Evolutionary conservation across 2,113 vertebrate genomes (phyloP).

Genomic region (Ctenodactylus gundi): DNA sequence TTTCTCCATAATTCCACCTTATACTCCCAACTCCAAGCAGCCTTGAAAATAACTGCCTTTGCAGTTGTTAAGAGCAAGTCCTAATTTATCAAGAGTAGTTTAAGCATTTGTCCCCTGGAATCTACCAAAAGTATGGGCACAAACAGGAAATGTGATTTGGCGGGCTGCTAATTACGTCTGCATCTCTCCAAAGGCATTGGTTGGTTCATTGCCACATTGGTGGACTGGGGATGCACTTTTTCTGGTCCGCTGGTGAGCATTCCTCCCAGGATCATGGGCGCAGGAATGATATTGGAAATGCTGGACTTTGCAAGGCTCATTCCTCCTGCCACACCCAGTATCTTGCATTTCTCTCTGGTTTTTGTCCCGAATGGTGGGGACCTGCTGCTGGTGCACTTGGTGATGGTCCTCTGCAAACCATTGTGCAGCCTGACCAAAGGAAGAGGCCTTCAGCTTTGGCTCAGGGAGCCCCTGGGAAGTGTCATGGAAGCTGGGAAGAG

Average conservation of each 20-base stretch:
- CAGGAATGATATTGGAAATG: neutral
- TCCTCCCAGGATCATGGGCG: neutral
- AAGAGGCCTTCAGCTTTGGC: neutral
- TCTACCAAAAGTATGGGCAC: neutral
- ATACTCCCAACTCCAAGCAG: neutral
- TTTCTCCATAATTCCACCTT: neutral
- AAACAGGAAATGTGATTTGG: neutral
- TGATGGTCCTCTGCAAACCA: rapidly evolving
- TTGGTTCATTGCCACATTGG: neutral
- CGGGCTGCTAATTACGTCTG: neutral
- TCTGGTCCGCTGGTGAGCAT: neutral
- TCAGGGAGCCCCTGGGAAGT: neutral
- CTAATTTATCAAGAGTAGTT: neutral
- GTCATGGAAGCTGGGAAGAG: rapidly evolving
- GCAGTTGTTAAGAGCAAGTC: neutral
- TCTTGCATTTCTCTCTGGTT: neutral
- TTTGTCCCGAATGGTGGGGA: neutral
- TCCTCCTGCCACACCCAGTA: neutral
- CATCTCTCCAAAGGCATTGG: neutral
- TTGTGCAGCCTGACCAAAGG: neutral
- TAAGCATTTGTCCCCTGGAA: neutral
- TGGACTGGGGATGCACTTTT: neutral
- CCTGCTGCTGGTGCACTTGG: neutral
- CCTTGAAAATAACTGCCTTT: neutral
- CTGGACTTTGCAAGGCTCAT: neutral